Conservation (phyloP, 2,113 vertebrate species). For the Nesoenas mayeri region DNA sequence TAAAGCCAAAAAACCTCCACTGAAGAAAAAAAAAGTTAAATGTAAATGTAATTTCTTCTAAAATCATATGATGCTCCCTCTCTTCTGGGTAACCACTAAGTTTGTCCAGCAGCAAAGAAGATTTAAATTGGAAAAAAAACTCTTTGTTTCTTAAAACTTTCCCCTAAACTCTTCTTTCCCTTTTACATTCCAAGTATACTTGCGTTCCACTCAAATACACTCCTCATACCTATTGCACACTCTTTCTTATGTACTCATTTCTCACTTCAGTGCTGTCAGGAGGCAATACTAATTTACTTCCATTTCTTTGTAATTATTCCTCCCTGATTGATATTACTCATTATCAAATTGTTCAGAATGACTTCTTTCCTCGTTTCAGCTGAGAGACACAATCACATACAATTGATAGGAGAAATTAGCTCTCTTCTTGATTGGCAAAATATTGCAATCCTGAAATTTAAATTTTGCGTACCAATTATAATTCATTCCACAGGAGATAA, state of each 20-base stretch:
- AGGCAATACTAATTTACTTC: constrained; percentile 55
- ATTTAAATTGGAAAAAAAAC: background rate
- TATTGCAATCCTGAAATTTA: constrained; percentile 29
- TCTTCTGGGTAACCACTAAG: constrained; percentile 6
- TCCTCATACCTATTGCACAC: constrained; percentile 13
- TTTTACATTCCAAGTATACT: constrained; percentile 37
- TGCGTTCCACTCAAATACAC: constrained; percentile 41
- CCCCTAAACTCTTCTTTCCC: background rate
- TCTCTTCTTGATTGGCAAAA: constrained; percentile 54
- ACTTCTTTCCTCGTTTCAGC: constrained; percentile 51
- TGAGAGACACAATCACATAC: constrained; percentile 52
- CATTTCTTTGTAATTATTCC: constrained; percentile 66
- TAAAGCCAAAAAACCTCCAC: background rate
- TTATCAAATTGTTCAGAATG: constrained; percentile 56
- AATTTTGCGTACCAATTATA: background rate
- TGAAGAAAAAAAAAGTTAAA: background rate
- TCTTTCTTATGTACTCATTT: constrained; percentile 61
- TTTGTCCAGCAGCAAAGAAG: constrained; percentile 9
- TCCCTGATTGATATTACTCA: constrained; percentile 60
- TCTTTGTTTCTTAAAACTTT: constrained; percentile 34
- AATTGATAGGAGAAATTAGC: constrained; percentile 52
- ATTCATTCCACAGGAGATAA: background rate
- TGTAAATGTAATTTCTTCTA: constrained; percentile 19
- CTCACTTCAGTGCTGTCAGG: constrained; percentile 54
- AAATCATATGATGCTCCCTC: background rate